A percentile compares a stretch with the other conserved stretches of the same genome.
phyloP scores from a whole-genome alignment of 2,888 invertebrate genomes.

The Aphrophora alni region DNA sequence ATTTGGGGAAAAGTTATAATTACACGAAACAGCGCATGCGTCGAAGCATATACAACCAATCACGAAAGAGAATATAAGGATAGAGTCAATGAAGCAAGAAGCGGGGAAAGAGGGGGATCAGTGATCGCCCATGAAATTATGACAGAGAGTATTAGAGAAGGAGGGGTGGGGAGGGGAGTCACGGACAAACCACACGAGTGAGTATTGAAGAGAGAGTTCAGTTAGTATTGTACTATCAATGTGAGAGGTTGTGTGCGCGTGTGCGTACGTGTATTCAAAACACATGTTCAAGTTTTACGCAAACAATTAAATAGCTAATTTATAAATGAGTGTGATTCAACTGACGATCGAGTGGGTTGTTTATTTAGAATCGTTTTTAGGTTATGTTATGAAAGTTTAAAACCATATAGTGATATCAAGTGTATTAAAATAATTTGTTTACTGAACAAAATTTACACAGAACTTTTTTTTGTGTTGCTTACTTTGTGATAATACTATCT shows the following conservation, averaged over 20 bases:
- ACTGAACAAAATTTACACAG: no score
- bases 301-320: background rate
- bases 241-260: conserved; percentile 54
- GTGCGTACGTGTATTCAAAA: conserved; percentile 44
- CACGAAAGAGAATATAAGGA: conserved; percentile 28
- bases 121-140: conserved; percentile 41
- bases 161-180: conserved; percentile 41
- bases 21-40: conserved; percentile 30
- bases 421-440: no score
- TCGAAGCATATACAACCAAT: conserved; percentile 34
- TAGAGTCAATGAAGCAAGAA: conserved; percentile 33
- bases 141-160: conserved; percentile 32
- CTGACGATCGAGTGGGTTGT: background rate
- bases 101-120: conserved; percentile 18
- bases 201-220: conserved; percentile 54
- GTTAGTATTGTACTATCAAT: conserved; percentile 58
- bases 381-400: no score
- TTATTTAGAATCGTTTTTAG: no score
- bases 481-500: no score
- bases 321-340: background rate
- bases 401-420: no score
- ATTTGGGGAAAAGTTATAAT: background rate
- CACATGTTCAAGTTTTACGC: background rate
- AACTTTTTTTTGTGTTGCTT: no score
- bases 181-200: conserved; percentile 45